A percentile compares a stretch with the other conserved stretches of the same genome.
phyloP scores from a whole-genome alignment of 1,140 invertebrate genomes.

The Philaenus spumarius region DNA sequence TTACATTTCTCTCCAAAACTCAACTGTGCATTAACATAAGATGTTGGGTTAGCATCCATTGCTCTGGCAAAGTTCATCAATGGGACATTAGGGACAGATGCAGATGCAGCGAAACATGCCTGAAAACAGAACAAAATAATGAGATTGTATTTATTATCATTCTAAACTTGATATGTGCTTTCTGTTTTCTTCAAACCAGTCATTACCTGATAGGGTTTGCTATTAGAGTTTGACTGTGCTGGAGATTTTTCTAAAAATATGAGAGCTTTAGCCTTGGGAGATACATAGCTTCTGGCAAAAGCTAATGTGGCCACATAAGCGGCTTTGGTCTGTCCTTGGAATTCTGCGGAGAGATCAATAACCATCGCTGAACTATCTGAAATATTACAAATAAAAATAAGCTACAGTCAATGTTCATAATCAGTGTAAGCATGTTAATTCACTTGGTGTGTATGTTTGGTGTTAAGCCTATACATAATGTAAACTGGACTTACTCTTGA shows the following conservation, averaged over 20 bases:
- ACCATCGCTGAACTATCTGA: conserved; percentile 37
- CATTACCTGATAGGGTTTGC: conserved; percentile 3
- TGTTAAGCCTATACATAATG: no score
- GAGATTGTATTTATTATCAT: no score
- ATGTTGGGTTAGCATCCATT: conserved; percentile 42
- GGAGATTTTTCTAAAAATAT: conserved; percentile 39
- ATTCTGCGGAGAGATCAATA: conserved; percentile 44
- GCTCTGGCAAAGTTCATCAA: conserved; percentile 45
- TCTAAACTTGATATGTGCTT: no score
- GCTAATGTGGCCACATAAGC: conserved; percentile 45
- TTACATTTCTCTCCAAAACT: conserved; percentile 39
- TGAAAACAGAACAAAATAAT: background rate
- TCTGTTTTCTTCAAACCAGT: no score
- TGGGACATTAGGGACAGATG: conserved; percentile 40
- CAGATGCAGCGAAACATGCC: conserved; percentile 23
- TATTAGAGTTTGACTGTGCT: conserved; percentile 17
- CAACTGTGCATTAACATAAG: conserved; percentile 42
- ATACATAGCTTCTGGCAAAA: conserved; percentile 44
- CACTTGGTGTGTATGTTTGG: no score
- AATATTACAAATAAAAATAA: background rate
- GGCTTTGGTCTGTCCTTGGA: conserved; percentile 41
- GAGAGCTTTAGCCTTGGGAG: conserved; percentile 43
- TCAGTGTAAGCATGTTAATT: no score
- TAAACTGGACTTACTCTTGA: conserved; percentile 33
- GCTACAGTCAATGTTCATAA: no score